A percentile compares a stretch with the other conserved stretches of the same genome.
Evolutionary conservation across 2,888 invertebrate species (phyloP).

Genomic region (Aelia acuminata): DNA sequence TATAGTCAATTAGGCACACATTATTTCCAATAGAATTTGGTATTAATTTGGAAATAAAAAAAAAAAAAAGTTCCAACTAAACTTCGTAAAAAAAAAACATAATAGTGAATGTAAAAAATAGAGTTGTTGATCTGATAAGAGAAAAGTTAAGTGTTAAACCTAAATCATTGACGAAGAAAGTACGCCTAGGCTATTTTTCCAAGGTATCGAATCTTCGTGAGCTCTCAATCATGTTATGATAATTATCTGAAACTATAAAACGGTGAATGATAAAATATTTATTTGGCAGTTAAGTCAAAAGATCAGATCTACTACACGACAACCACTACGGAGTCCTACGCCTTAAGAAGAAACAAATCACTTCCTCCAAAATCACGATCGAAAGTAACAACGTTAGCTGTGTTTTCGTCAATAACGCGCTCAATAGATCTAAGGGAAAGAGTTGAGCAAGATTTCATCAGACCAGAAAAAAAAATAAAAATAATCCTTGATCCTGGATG

Average conservation of each 20-base stretch:
- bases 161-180: background rate
- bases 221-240: background rate
- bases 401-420: background rate
- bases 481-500: background rate
- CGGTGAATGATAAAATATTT: background rate
- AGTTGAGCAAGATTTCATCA: background rate
- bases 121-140: background rate
- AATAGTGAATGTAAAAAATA: no score
- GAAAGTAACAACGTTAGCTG: background rate
- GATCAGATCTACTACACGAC: background rate
- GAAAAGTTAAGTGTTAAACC: background rate
- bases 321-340: background rate
- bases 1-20: no score
- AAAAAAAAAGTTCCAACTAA: no score
- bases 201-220: background rate
- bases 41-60: no score
- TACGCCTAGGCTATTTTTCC: background rate
- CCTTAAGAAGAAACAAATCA: background rate
- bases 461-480: background rate
- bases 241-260: background rate
- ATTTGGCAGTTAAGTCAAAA: background rate
- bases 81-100: no score
- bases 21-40: no score
- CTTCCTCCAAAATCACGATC: background rate
- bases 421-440: background rate